Evolutionary conservation across 1,140 invertebrate genomes (phyloP).

Genomic region (Arion vulgaris): DNA sequence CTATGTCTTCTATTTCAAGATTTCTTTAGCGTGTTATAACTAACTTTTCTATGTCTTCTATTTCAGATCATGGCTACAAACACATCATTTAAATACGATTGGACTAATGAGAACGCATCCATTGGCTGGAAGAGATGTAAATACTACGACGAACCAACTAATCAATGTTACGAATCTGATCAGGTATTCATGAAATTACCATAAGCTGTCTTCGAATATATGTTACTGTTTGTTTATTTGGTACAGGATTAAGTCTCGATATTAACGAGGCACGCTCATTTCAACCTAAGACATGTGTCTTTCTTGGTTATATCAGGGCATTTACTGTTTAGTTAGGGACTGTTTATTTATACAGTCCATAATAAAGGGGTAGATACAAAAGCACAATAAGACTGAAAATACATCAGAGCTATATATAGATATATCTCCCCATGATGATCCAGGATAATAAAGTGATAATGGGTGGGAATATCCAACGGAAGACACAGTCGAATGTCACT

Average conservation of each 20-base stretch:
- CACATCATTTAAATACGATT: background rate
- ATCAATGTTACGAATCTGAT: conserved; percentile 42
- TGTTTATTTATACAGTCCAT: background rate
- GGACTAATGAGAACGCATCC: background rate
- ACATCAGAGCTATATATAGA: too few species aligned
- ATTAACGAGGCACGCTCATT: too few species aligned
- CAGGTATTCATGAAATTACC: conserved; percentile 78
- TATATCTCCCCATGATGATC: too few species aligned
- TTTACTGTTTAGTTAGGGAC: background rate
- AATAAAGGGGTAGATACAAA: background rate
- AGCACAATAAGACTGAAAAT: background rate
- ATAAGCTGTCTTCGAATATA: background rate
- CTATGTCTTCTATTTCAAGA: too few species aligned
- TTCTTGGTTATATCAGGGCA: background rate
- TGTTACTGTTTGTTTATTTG: conserved; percentile 4
- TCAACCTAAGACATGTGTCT: too few species aligned
- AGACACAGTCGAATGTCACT: too few species aligned
- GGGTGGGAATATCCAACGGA: too few species aligned
- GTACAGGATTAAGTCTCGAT: background rate
- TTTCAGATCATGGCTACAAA: conserved; percentile 9
- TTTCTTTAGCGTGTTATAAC: too few species aligned
- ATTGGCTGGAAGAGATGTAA: conserved; percentile 28
- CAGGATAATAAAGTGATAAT: too few species aligned
- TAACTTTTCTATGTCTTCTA: too few species aligned
- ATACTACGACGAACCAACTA: conserved; percentile 31